Base-by-base conservation (phyloP, 2,888 invertebrate genomes). In the Coelinius sp. region DNA sequence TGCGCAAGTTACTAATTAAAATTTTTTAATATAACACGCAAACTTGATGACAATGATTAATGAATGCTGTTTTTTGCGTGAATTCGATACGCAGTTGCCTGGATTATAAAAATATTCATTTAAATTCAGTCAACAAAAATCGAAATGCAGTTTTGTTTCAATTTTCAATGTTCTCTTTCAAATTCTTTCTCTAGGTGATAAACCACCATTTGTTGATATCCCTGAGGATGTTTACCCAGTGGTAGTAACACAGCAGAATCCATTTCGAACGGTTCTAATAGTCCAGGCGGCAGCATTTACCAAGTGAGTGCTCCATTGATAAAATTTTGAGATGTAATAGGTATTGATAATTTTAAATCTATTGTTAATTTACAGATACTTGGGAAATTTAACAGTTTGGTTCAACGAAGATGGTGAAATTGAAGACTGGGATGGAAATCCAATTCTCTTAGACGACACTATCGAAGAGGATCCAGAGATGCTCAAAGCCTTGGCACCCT, bases 211-310 rank as follows among this genome's bases (percentile, higher is more conserved):
- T 41, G 75, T 76, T 44, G 91, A 92, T 75, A 88, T 64, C 0
- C 88, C 92, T 0, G 82, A 79, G 12, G 93, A 93, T 6, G 89
- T 90, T 0, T 96, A 96, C 88, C 95, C 95, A 0, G 92, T 93
- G 0, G 89, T 93, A 0, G 90, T 93, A 4, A 89, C 89, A 12
- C 91, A 92, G 76, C 81, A 83, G 12, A 87, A 89, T 49, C 90
- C 91, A 10, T 89, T 90, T 68, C 85, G 86, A 84, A 91, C 90
- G 85, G 91, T 93, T 1, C 88, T 93, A 8, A 90, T 94, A 59
- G 93, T 94, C 14, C 94, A 94, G 86, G 93, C 94, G 0, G 91
- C 92, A 0, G 91, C 92, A 69, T 94, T 91, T 86, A 92, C 93
- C 0, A 92, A 92, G 85, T 85, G 74, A 59, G 79, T 62, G 67